Base-by-base conservation (phyloP, 2,113 vertebrate genomes). In the Lethenteron reissneri region DNA sequence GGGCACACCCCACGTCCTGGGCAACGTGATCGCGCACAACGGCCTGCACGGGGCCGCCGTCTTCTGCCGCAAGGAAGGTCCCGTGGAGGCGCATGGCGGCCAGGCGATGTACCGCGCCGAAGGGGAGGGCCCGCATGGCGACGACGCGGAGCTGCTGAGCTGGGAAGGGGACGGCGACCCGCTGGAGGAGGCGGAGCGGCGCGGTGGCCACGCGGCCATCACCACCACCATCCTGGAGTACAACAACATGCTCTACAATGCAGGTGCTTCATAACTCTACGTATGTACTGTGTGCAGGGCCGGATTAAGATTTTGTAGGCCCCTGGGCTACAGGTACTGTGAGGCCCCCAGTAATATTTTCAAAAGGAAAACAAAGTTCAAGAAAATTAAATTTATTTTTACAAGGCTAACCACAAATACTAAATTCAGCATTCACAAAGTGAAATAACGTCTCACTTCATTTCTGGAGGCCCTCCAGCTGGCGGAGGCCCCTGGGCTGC, bases 161-260 rank as follows among this genome's bases (percentile, higher is more conserved):
- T 86, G 85, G 87, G 91, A 92, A 76, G 85, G 84, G 0, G 83
- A 92, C 58, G 76, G 85, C 57, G 84, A 88, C 72, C 41, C 41
- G 41, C 41, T 41, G 41, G 88, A 85, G 1, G 85, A 92, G 9
- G 88, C 88, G 1, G 85, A 90, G 73, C 77, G 80, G 17, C 77
- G 75, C 19, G 81, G 82, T 0, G 79, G 84, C 56, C 82, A 79
- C 6, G 79, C 76, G 10, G 81, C 84, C 9, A 73, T 90, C 80
- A 84, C 81, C 0, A 76, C 85, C 57, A 87, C 87, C 0, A 82
- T 94, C 1, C 80, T 92, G 60, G 88, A 92, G 77, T 82, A 83
- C 41, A 95, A 95, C 81, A 86, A 83, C 74, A 83, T 89, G 75
- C 88, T 80, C 75, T 83, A 84, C 80, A 92, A 89, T 0, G 86